A percentile compares a stretch with the other conserved stretches of the same genome.
phyloP scores from a whole-genome alignment of 1,140 invertebrate genomes.

The Chironomus striatipennis region DNA sequence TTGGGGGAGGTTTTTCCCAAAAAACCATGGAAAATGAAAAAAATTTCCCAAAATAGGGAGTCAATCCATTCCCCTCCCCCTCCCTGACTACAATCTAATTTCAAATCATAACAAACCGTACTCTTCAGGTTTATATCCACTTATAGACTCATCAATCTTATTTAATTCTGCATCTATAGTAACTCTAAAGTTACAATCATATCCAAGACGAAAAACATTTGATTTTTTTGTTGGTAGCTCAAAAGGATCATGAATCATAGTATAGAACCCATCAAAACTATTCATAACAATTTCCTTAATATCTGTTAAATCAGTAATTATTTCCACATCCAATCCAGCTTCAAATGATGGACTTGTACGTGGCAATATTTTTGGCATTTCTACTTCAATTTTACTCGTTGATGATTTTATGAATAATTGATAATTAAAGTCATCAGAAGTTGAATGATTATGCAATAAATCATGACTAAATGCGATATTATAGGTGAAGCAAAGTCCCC shows the following conservation, averaged over 20 bases:
- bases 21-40: too few relatives aligned
- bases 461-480: neutral
- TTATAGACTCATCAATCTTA: neutral
- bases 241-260: neutral
- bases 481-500: neutral
- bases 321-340: neutral
- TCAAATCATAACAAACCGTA: too few relatives aligned
- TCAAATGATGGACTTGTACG: neutral
- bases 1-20: too few relatives aligned
- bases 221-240: neutral
- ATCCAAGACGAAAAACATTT: too few relatives aligned
- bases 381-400: neutral
- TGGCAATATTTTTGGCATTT: neutral
- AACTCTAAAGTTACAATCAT: too few relatives aligned
- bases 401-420: neutral
- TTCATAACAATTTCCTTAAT: slow-evolving; percentile 30
- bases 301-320: neutral
- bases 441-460: neutral
- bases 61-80: too few relatives aligned
- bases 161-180: too few relatives aligned
- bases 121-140: neutral
- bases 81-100: too few relatives aligned
- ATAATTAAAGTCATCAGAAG: neutral
- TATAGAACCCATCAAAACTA: slow-evolving; percentile 28
- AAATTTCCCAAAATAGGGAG: too few relatives aligned